These are phyloP conservation scores for Agrochola litura DNA, from an alignment of 2,888 invertebrate species.

Conservation along the genomic window DNA sequence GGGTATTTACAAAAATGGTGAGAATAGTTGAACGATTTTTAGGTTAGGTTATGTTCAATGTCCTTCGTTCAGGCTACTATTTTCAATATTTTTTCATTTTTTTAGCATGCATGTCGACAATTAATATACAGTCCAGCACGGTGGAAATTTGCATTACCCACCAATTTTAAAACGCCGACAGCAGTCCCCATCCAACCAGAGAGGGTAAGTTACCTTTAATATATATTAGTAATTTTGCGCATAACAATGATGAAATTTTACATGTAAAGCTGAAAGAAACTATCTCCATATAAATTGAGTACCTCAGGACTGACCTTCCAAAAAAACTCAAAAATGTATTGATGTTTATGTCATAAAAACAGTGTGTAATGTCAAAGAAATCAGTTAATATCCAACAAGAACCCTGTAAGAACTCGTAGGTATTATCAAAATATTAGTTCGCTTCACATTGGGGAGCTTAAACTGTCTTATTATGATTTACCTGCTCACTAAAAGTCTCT, in stretches of 20 bases:
- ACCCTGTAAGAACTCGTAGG: not conserved
- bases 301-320: not conserved
- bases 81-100: conserved; percentile 57
- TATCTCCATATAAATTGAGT: not conserved
- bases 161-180: conserved; percentile 81
- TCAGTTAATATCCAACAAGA: not conserved
- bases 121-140: conserved; percentile 85
- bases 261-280: not conserved
- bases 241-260: conserved; percentile 27
- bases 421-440: not conserved
- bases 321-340: not conserved
- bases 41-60: conserved; percentile 81
- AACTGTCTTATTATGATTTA: not conserved
- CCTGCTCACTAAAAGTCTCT: not conserved
- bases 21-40: conserved; percentile 56
- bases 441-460: not conserved
- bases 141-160: conserved; percentile 85
- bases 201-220: conserved; percentile 75
- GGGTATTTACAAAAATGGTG: conserved; percentile 76
- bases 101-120: conserved; percentile 88
- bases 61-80: conserved; percentile 69
- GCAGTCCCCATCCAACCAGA: conserved; percentile 78
- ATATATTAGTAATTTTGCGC: conserved; percentile 9
- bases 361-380: conserved; percentile 1
- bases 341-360: conserved; percentile 60